A percentile compares a stretch with the other conserved stretches of the same genome.
phyloP scores from a whole-genome alignment of 1,140 invertebrate species.

The Caenorhabditis inopinata region DNA sequence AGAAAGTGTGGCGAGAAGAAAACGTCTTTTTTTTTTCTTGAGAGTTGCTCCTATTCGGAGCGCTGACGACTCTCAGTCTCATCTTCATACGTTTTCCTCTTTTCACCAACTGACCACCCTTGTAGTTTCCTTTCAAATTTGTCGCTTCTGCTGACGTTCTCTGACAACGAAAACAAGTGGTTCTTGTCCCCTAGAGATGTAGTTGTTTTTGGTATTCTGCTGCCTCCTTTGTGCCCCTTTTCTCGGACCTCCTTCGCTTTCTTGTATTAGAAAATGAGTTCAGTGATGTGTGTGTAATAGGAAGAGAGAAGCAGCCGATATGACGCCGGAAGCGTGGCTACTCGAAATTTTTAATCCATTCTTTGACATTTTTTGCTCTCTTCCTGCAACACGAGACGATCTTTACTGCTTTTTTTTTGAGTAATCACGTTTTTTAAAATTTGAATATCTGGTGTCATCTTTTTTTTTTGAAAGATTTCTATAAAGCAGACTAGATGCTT shows the following conservation, averaged over 20 bases:
- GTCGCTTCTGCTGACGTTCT: neutral
- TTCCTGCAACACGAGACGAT: neutral
- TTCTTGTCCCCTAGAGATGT: neutral
- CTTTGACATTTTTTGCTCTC: neutral
- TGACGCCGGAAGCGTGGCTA: neutral
- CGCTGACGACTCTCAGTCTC: neutral
- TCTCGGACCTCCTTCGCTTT: neutral
- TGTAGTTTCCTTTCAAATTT: constrained; percentile 5
- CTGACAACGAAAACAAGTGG: too few species aligned
- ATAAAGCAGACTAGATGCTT: too few species aligned
- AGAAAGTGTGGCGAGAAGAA: too few species aligned
- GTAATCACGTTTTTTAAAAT: too few species aligned
- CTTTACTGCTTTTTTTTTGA: too few species aligned
- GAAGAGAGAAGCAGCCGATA: neutral
- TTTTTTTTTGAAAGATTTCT: too few species aligned
- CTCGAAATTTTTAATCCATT: constrained; percentile 21
- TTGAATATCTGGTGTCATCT: too few species aligned
- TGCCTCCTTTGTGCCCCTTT: neutral
- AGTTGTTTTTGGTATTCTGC: neutral
- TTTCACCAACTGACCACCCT: neutral
- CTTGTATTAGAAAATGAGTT: constrained; percentile 30
- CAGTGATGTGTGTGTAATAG: constrained; percentile 23
- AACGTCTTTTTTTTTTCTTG: too few species aligned
- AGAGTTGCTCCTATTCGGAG: neutral
- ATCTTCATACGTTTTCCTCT: constrained; percentile 12